phyloP scores from a whole-genome alignment of 1,140 invertebrate species.

The Lordiphosa mommai region DNA sequence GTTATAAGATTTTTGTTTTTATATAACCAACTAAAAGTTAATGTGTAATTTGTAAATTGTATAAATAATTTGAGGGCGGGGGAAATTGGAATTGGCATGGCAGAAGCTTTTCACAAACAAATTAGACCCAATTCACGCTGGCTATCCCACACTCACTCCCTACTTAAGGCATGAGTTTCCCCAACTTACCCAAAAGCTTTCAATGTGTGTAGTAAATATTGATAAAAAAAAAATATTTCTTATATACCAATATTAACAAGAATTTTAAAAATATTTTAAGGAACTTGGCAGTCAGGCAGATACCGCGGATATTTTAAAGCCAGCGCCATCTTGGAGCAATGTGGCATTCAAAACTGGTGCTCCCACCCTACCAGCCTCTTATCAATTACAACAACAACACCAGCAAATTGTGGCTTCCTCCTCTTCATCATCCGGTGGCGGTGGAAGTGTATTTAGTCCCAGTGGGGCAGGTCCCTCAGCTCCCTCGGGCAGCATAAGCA shows the following conservation, averaged over 20 bases:
- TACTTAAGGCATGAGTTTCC: constrained; percentile 35
- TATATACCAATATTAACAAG: no score
- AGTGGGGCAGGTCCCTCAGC: constrained; percentile 32
- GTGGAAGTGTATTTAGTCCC: constrained; percentile 64
- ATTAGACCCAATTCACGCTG: constrained; percentile 20
- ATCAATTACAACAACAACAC: constrained; percentile 21
- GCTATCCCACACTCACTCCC: constrained; percentile 26
- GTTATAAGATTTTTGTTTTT: constrained; percentile 9
- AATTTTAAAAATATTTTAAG: constrained; percentile 7
- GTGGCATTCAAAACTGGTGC: constrained; percentile 62
- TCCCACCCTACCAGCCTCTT: constrained; percentile 34
- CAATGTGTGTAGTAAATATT: constrained; percentile 32
- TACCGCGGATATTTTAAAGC: constrained; percentile 65
- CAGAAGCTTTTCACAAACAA: constrained; percentile 33
- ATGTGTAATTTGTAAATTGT: neutral
- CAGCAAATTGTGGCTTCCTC: constrained; percentile 68
- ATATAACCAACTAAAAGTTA: neutral
- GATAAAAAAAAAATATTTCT: neutral
- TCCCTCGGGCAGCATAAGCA: constrained; percentile 35
- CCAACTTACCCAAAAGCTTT: constrained; percentile 35
- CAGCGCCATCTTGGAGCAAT: constrained; percentile 78
- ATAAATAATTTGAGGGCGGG: constrained; percentile 7
- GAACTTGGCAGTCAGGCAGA: constrained; percentile 50
- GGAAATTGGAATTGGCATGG: constrained; percentile 34
- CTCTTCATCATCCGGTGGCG: constrained; percentile 67